Evolutionary conservation across 2,113 vertebrate species (phyloP), one percentile per base, ranked within the genome.

Genomic region (Tragulus kanchil): DNA sequence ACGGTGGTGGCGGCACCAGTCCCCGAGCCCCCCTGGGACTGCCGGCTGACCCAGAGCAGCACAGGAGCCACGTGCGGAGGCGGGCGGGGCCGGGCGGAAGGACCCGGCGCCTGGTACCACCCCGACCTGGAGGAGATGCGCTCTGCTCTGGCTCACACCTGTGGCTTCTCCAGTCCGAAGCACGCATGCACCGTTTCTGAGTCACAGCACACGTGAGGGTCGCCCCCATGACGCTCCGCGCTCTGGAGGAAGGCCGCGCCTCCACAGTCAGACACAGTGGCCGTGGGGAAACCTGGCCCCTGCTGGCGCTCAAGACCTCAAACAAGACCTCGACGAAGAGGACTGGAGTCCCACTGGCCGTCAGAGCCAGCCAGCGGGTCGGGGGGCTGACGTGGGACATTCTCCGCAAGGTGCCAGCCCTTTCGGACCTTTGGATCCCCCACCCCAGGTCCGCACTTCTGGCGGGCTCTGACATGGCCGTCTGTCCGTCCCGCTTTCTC

Each of bases 381-480:
- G 1, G 0, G 0, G 31, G 50, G 4, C 14, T 36, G 36, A 36
- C 36, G 36, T 36, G 36, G 36, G 36, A 36, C 36, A 36, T 36
- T 36, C 36, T 36, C 36, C 2, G 36, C 36, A 36, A 36, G 19
- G 36, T 1, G 3, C 42, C 14, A 6, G 58, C 42, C 28, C 12
- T 50, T 4, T 9, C 26, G 15, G 56, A 25, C 56, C 8, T 61
- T 25, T 84, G 71, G 69, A n/a, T 31, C 15, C 45, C 52, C 28
- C 1, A 2, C 45, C 58, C 9, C 3, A 14, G 0, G 3, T 8
- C 54, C 45, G n/a, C 13, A 26, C 6, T 3, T 11, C 14, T 3
- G 12, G 1, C 6, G n/a, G 89, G 28, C n/a, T 21, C 26, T 8
- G 16, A 17, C 17, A 3, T n/a, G 2, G 25, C 58, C 7, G 26